Evolutionary conservation across 2,797 vertebrate genomes (phyloP).

Genomic region (Clamator glandarius): DNA sequence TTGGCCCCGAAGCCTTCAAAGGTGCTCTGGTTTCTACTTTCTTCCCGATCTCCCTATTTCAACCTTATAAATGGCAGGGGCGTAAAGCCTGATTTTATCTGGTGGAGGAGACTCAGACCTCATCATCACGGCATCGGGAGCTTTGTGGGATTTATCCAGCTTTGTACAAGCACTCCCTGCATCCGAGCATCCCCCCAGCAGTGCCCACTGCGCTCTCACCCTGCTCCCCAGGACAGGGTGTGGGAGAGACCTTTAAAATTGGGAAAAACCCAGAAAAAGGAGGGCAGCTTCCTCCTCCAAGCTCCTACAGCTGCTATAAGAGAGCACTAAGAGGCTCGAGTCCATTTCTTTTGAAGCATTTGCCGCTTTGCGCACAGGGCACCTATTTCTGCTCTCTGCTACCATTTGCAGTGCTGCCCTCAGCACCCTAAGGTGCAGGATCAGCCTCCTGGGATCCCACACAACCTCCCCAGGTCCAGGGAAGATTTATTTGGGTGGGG

Average conservation of each 20-base stretch:
- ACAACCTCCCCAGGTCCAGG: no score
- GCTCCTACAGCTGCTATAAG: background rate
- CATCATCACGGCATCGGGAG: accelerated
- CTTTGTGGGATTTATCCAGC: accelerated
- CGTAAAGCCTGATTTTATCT: background rate
- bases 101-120: background rate
- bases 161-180: accelerated
- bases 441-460: background rate
- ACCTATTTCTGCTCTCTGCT: accelerated
- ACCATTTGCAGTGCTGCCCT: accelerated
- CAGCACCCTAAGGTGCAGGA: background rate
- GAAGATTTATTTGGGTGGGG: background rate
- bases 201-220: background rate
- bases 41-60: background rate
- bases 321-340: background rate
- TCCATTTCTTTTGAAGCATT: background rate
- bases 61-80: background rate
- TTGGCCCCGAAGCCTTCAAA: background rate
- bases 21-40: background rate
- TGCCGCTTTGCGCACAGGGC: background rate
- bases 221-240: accelerated
- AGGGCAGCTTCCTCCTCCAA: background rate
- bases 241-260: accelerated
- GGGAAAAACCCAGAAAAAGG: no score
- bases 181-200: accelerated